Evolutionary conservation across 2,113 vertebrate species (phyloP).

Genomic region (Anser brachyrhynchus): DNA sequence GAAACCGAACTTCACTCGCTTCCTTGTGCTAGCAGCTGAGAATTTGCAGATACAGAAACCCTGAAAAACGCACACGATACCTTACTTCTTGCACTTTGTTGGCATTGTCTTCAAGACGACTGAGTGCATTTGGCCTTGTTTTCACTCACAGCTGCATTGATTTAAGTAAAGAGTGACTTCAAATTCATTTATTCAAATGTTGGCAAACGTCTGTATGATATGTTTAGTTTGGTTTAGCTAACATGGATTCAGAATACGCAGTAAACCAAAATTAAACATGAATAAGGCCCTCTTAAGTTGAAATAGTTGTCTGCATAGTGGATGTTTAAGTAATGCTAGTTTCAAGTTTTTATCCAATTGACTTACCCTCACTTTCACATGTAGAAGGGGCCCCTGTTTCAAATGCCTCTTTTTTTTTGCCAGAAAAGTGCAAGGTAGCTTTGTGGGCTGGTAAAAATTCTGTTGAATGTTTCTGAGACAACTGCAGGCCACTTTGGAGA

Average conservation of each 20-base stretch:
- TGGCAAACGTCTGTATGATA: neutral
- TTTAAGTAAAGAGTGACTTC: slow-evolving; percentile 33
- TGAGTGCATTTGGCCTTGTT: slow-evolving; percentile 12
- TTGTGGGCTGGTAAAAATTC: neutral
- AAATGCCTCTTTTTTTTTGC: neutral
- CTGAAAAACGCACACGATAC: neutral
- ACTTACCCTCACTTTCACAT: neutral
- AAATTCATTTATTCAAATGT: slow-evolving; percentile 1
- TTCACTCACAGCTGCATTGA: slow-evolving; percentile 38
- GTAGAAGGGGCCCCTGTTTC: neutral
- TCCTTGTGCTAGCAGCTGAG: neutral
- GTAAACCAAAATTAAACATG: neutral
- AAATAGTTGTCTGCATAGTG: neutral
- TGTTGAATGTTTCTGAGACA: neutral
- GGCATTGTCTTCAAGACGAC: neutral
- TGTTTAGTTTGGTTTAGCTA: slow-evolving; percentile 43
- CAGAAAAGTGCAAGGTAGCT: neutral
- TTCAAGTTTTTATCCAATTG: neutral
- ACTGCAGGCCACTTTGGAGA: neutral
- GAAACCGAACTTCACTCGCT: neutral
- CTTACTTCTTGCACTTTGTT: neutral
- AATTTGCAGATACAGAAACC: neutral
- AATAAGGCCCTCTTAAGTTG: neutral
- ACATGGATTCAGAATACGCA: neutral
- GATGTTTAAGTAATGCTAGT: neutral